A percentile compares a stretch with the other conserved stretches of the same genome.
These are phyloP conservation scores for Gymnothorax javanicus DNA, from an alignment of 2,797 vertebrate species.

Conservation along the genomic window DNA sequence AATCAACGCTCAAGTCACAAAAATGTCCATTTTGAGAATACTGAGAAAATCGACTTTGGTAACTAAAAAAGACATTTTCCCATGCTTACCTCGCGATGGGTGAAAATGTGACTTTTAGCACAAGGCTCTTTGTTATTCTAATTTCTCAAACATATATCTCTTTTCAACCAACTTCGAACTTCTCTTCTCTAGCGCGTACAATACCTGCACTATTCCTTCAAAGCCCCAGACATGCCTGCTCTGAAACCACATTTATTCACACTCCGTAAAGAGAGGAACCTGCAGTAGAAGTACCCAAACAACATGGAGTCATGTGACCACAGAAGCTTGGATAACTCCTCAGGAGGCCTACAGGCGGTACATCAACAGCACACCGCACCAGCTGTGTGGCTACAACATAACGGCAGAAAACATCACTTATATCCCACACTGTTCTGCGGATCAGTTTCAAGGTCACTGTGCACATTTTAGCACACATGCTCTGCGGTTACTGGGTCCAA, in stretches of 20 bases:
- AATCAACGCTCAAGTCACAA: too few species aligned
- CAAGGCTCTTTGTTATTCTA: too few species aligned
- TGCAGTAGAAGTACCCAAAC: too few species aligned
- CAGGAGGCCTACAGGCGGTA: neutral
- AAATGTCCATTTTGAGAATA: too few species aligned
- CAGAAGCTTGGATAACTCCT: neutral
- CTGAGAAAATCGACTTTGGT: neutral
- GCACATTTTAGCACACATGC: neutral
- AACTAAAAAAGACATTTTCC: neutral
- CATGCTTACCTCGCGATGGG: too few species aligned
- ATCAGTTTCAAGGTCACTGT: neutral
- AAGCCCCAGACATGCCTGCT: too few species aligned
- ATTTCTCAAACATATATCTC: neutral
- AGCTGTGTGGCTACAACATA: neutral
- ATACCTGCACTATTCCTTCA: too few species aligned
- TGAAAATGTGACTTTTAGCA: too few species aligned
- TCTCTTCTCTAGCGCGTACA: too few species aligned
- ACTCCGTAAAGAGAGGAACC: too few species aligned
- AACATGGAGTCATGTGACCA: neutral
- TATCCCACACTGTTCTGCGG: neutral
- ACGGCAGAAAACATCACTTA: neutral
- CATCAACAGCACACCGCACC: neutral
- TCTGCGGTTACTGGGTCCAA: neutral
- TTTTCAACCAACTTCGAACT: neutral
- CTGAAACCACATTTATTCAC: too few species aligned